A percentile compares a stretch with the other conserved stretches of the same genome.
These are phyloP conservation scores for Phoxinus dragarum DNA, from an alignment of 2,797 vertebrate species.

Conservation along the genomic window DNA sequence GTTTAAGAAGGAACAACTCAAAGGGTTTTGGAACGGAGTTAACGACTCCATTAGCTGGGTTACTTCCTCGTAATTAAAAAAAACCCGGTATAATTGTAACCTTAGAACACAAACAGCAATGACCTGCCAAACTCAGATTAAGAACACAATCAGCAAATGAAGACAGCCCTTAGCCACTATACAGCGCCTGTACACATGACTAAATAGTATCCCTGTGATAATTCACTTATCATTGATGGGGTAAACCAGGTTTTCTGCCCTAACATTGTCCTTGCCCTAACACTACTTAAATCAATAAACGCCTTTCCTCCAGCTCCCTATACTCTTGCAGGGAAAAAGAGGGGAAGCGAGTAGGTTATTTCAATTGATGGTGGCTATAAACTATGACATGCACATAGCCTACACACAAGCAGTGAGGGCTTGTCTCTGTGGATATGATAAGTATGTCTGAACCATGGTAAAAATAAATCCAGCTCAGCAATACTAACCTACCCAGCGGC, in stretches of 20 bases:
- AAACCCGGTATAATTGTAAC: not conserved
- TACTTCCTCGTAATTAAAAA: not conserved
- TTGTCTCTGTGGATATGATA: conserved; percentile 23
- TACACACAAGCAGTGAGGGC: not conserved
- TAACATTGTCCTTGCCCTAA: conserved; percentile 75
- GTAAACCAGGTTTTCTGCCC: conserved; percentile 71
- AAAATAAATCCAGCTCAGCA: conserved; percentile 47
- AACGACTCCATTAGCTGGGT: not conserved
- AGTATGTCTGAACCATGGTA: conserved; percentile 30
- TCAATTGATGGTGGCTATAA: conserved; percentile 38
- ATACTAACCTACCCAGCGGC: conserved; percentile 18
- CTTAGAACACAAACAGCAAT: conserved; percentile 4
- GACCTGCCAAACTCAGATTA: not conserved
- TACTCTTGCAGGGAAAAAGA: conserved; percentile 49
- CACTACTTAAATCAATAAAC: conserved; percentile 76
- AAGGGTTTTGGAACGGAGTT: not conserved
- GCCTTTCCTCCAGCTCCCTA: conserved; percentile 72
- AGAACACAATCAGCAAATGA: conserved; percentile 4
- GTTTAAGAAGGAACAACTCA: not conserved
- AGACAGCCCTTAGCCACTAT: not conserved
- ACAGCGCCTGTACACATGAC: not conserved
- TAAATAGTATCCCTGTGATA: conserved; percentile 12
- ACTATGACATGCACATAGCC: conserved; percentile 19
- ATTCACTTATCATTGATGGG: conserved; percentile 34
- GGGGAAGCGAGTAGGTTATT: not conserved